Percentiles rank a stretch among this genome's conserved stretches.
phyloP scores from a whole-genome alignment of 2,888 invertebrate species.

The Toxonevra muliebris region DNA sequence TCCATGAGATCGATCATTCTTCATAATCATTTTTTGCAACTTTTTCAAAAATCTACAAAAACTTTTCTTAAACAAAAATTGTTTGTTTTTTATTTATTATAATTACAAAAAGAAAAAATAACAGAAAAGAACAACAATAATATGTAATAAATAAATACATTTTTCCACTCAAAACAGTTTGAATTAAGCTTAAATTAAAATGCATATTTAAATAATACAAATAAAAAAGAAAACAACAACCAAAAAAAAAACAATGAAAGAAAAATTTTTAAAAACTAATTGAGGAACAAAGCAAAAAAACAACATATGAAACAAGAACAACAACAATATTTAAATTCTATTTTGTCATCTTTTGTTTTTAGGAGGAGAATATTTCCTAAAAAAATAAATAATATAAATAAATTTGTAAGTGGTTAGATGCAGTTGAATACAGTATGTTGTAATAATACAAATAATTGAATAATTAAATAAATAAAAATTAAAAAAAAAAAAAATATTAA shows the following conservation, averaged over 20 bases:
- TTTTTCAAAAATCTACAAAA: background rate
- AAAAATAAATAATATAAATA: background rate
- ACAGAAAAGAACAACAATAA: background rate
- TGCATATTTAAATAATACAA: background rate
- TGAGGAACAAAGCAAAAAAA: background rate
- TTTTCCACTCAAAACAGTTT: background rate
- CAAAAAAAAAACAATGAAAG: background rate
- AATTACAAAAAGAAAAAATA: background rate
- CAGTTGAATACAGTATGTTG: constrained; percentile 44
- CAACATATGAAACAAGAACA: background rate
- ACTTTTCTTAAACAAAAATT: background rate
- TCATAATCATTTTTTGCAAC: too few species aligned
- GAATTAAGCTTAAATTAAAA: background rate
- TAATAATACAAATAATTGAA: constrained; percentile 40
- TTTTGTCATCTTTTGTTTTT: constrained; percentile 3
- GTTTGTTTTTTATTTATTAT: background rate
- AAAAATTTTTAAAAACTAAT: background rate
- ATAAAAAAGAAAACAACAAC: background rate
- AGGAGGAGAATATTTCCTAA: constrained; percentile 5
- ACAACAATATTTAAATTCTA: too few species aligned
- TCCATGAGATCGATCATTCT: too few species aligned
- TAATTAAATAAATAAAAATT: constrained; percentile 31
- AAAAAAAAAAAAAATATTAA: background rate
- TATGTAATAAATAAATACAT: background rate
- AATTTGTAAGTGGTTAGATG: constrained; percentile 36